Conservation (phyloP, 2,888 invertebrate species). For the Blastobasis adustella region DNA sequence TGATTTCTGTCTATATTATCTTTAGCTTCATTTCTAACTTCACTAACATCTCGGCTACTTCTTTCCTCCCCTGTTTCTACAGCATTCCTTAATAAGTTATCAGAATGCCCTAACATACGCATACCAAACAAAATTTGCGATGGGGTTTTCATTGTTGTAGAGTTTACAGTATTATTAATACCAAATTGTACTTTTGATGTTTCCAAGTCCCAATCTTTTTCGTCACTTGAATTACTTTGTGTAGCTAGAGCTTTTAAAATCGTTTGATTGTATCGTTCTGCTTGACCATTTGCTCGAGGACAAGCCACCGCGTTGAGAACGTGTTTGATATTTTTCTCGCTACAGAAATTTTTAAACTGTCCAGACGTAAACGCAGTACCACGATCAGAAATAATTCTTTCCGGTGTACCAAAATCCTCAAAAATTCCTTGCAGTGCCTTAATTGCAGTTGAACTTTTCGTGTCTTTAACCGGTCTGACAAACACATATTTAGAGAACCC, state of each 20-base stretch:
- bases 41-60: background rate
- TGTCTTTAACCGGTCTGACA: conserved; percentile 26
- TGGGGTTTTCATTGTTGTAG: conserved; percentile 1
- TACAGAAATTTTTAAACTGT: conserved; percentile 27
- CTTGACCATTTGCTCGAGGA: conserved; percentile 24
- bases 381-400: conserved; percentile 31
- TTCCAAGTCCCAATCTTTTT: conserved; percentile 6
- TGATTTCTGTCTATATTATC: background rate
- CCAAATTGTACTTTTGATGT: conserved; percentile 5
- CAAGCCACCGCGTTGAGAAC: conserved; percentile 19
- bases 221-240: background rate
- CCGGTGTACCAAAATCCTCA: conserved; percentile 11
- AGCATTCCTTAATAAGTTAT: background rate
- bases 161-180: conserved; percentile 8
- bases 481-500: conserved; percentile 36
- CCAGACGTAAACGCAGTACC: conserved; percentile 36
- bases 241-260: conserved; percentile 1
- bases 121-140: conserved; percentile 5
- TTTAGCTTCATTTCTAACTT: background rate
- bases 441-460: conserved; percentile 24
- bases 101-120: background rate
- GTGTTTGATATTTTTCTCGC: conserved; percentile 18
- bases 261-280: conserved; percentile 8
- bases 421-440: conserved; percentile 22
- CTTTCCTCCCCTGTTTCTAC: background rate